Evolutionary conservation across 2,113 vertebrate genomes (phyloP), one percentile per base, ranked within the genome.

Genomic region (Otus sunia): DNA sequence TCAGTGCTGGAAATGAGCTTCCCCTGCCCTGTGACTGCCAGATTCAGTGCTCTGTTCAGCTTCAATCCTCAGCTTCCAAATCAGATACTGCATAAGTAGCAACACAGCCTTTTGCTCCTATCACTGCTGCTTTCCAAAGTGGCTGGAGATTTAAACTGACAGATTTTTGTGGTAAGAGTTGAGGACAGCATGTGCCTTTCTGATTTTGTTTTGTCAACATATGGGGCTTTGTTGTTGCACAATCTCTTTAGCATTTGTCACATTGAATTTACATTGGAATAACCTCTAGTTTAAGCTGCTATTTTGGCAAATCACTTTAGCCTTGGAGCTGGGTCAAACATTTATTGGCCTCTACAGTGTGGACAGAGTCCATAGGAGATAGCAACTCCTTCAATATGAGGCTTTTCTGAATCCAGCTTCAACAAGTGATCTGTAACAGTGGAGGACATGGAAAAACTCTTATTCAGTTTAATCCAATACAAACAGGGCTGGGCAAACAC

Each of bases 181-280:
- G 60, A 96, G 56, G 39, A 84, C n/a, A 95, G 86, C 79, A 91
- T 71, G 76, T 95, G 91, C 64, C 64, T 72, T 91, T 64, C 72
- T 81, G 71, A 71, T 85, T 90, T 94, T 88, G 49, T 86, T 97
- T 82, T 72, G 74, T 79, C 86, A 94, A 49, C 71, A 77, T 92
- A 77, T 53, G 90, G 69, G 73, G 68, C 82, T 90, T 69, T 89
- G 71, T 78, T 94, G n/a, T 81, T 97, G 66, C 67, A 55, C 49
- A 89, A 83, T 59, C 71, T 94, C 71, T 77, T 83, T 56, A 97
- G 83, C 77, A 89, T 95, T 95, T 90, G 90, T 94, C 88, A 91
- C n/a, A 56, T 62, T 84, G 39, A 69, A 62, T 92, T 97, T 88
- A 73, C 82, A 55, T 72, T 79, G 76, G 22, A 90, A 94, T 81